Evolutionary conservation across 2,797 vertebrate genomes (phyloP).

Genomic region (Schizopygopsis pylzovi): DNA sequence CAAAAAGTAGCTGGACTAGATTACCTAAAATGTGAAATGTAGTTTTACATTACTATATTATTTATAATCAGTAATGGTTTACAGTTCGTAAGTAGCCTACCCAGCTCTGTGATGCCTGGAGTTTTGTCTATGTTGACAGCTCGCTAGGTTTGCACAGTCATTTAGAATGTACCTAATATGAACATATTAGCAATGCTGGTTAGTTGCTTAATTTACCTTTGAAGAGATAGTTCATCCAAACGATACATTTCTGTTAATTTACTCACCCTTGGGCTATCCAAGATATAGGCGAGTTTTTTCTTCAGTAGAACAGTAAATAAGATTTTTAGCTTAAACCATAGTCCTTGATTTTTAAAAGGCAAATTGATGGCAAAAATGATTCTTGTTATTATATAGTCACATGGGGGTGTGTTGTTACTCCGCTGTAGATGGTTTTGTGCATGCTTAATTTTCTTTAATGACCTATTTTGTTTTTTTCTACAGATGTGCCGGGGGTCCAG

Average conservation of each 20-base stretch:
- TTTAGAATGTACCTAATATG: background rate
- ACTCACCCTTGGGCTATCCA: background rate
- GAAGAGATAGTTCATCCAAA: background rate
- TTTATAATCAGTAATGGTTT: no score
- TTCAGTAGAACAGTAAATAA: background rate
- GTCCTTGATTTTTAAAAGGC: no score
- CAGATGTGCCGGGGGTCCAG: slow-evolving; percentile 71
- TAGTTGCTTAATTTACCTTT: background rate
- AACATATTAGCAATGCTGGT: background rate
- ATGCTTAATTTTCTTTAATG: background rate
- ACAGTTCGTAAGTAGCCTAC: no score
- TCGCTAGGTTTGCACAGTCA: background rate
- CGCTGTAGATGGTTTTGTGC: background rate
- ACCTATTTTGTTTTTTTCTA: slow-evolving; percentile 8
- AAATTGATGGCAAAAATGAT: no score
- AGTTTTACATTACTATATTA: background rate
- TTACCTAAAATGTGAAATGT: background rate
- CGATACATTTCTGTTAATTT: background rate
- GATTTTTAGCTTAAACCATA: no score
- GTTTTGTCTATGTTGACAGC: background rate
- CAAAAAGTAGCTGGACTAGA: background rate
- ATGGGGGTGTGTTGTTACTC: background rate
- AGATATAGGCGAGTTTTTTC: background rate
- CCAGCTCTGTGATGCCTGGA: no score
- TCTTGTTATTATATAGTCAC: background rate